Evolutionary conservation across 2,113 vertebrate genomes (phyloP).

Genomic region (Arenaria interpres): DNA sequence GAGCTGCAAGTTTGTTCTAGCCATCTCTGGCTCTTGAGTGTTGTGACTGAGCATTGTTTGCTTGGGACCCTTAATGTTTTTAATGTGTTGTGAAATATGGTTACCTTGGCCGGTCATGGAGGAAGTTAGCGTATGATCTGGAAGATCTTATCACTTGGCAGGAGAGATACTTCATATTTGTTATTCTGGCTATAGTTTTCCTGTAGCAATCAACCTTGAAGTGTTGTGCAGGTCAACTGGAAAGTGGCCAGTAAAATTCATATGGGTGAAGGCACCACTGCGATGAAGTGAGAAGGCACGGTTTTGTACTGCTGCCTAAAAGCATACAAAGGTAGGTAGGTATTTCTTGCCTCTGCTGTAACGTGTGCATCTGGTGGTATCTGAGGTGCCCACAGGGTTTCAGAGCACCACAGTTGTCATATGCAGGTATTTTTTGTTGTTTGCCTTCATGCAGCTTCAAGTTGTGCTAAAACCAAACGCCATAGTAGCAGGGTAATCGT

Average conservation of each 20-base stretch:
- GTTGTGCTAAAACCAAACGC: not conserved
- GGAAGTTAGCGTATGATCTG: not conserved
- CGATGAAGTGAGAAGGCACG: not conserved
- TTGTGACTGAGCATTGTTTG: not conserved
- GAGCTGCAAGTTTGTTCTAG: not conserved
- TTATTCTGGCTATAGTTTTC: not conserved
- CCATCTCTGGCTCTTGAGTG: not conserved
- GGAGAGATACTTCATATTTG: not conserved
- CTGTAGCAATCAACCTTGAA: not conserved
- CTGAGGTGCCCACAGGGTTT: not conserved
- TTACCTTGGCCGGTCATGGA: not conserved
- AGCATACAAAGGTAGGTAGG: not conserved
- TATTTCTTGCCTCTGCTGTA: not conserved
- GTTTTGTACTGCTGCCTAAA: not conserved
- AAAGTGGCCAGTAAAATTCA: not conserved
- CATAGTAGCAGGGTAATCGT: rapidly evolving
- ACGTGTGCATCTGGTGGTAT: rapidly evolving
- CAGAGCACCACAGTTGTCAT: not conserved
- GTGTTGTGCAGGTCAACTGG: not conserved
- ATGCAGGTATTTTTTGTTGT: not conserved
- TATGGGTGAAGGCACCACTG: not conserved
- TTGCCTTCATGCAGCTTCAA: not conserved
- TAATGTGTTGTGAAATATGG: not conserved
- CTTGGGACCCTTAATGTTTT: not conserved
- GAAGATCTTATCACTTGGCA: not conserved